Evolutionary conservation across 1,140 invertebrate genomes (phyloP).

Genomic region (Cotesia chilonis): DNA sequence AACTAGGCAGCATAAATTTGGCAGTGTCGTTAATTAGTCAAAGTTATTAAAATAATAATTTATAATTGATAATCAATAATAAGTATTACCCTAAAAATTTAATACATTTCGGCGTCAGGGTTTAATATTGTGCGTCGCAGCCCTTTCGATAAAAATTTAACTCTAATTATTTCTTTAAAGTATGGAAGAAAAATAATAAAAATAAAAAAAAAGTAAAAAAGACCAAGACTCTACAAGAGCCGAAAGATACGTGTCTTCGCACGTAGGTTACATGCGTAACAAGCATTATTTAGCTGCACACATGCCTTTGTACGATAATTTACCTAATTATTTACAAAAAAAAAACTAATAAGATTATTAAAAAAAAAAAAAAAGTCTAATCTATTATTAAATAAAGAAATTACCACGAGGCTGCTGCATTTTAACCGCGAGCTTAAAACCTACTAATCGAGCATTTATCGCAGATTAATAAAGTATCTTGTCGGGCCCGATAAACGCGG

Average conservation of each 20-base stretch:
- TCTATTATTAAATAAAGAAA: not conserved
- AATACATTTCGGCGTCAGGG: conserved; percentile 23
- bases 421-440: not conserved
- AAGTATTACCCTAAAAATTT: not conserved
- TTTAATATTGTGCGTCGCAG: conserved; percentile 25
- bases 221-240: conserved; percentile 30
- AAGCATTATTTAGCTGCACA: conserved; percentile 22
- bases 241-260: conserved; percentile 5
- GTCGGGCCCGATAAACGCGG: too few relatives aligned
- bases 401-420: conserved; percentile 1
- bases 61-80: conserved; percentile 15
- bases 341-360: not conserved
- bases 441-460: conserved; percentile 18
- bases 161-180: conserved; percentile 12
- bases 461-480: conserved; percentile 13
- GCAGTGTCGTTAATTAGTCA: too few relatives aligned
- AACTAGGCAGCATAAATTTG: too few relatives aligned
- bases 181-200: conserved; percentile 16
- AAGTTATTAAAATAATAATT: too few relatives aligned
- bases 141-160: conserved; percentile 7
- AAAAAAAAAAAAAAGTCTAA: conserved; percentile 3
- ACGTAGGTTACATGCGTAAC: not conserved
- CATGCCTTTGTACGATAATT: conserved; percentile 26
- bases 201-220: not conserved
- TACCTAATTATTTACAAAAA: conserved; percentile 29